phyloP scores from a whole-genome alignment of 2,888 invertebrate species.

The Mamestra brassicae region DNA sequence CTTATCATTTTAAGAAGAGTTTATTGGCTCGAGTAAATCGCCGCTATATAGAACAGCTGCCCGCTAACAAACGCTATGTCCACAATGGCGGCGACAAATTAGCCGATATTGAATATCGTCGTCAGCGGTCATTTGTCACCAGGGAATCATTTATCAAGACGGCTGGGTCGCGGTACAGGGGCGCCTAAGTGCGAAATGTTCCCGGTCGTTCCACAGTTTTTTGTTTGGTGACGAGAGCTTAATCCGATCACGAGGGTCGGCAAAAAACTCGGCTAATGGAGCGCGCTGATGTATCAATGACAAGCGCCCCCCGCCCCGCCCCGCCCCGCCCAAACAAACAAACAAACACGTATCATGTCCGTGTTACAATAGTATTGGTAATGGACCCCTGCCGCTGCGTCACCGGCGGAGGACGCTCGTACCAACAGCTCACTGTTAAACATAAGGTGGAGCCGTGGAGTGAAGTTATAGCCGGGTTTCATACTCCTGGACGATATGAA shows the following conservation, averaged over 20 bases:
- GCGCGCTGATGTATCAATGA: slow-evolving; percentile 71
- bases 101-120: slow-evolving; percentile 19
- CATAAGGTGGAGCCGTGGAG: too few species aligned
- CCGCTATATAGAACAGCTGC: slow-evolving; percentile 18
- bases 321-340: slow-evolving; percentile 45
- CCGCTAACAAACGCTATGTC: neutral
- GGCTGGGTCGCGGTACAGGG: slow-evolving; percentile 51
- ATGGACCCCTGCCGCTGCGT: slow-evolving; percentile 41
- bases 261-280: slow-evolving; percentile 72
- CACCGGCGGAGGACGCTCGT: neutral
- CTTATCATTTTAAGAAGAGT: slow-evolving; percentile 45
- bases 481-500: neutral
- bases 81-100: slow-evolving; percentile 27
- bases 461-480: too few species aligned
- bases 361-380: slow-evolving; percentile 29
- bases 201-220: slow-evolving; percentile 68
- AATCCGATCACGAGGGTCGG: slow-evolving; percentile 70
- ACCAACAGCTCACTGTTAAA: too few species aligned
- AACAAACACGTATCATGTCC: slow-evolving; percentile 57
- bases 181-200: slow-evolving; percentile 76
- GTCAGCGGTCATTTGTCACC: slow-evolving; percentile 35
- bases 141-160: slow-evolving; percentile 63
- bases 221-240: slow-evolving; percentile 70
- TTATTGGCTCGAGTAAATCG: slow-evolving; percentile 32
- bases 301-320: slow-evolving; percentile 42